Conservation (phyloP, 2,113 vertebrate species). For the Epinephelus moara region DNA sequence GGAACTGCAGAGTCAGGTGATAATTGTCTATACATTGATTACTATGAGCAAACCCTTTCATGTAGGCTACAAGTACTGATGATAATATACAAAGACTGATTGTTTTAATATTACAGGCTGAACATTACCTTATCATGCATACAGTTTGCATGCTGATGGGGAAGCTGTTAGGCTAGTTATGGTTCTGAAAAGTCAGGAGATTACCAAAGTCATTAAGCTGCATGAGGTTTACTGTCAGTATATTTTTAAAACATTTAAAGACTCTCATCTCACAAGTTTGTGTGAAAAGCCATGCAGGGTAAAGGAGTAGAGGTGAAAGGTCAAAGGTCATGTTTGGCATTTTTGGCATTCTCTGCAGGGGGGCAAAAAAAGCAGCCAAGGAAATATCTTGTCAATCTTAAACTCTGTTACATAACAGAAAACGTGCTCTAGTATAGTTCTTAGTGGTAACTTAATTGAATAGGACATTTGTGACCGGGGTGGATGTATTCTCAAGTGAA, state of each 20-base stretch:
- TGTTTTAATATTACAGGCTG: too few species aligned
- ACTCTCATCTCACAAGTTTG: background rate
- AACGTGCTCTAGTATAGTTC: background rate
- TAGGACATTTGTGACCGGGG: background rate
- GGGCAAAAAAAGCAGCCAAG: background rate
- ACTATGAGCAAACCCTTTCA: too few species aligned
- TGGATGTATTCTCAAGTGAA: background rate
- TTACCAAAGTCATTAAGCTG: too few species aligned
- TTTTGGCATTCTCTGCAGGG: slow-evolving; percentile 17
- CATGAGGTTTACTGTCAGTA: background rate
- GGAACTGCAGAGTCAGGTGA: background rate
- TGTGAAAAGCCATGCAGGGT: slow-evolving; percentile 6
- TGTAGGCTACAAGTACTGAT: too few species aligned
- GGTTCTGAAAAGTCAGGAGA: too few species aligned
- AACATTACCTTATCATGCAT: too few species aligned
- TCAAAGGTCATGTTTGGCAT: slow-evolving; percentile 49
- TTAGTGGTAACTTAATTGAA: background rate
- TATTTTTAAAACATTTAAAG: too few species aligned
- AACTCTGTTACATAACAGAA: background rate
- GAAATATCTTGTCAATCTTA: background rate
- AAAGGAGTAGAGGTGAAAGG: slow-evolving; percentile 19
- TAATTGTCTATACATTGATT: too few species aligned
- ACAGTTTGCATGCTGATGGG: too few species aligned
- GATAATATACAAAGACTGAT: too few species aligned
- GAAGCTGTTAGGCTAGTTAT: too few species aligned